Evolutionary conservation across 2,888 invertebrate genomes (phyloP), one percentile per base, ranked within the genome.

Genomic region (Amiota mariae): DNA sequence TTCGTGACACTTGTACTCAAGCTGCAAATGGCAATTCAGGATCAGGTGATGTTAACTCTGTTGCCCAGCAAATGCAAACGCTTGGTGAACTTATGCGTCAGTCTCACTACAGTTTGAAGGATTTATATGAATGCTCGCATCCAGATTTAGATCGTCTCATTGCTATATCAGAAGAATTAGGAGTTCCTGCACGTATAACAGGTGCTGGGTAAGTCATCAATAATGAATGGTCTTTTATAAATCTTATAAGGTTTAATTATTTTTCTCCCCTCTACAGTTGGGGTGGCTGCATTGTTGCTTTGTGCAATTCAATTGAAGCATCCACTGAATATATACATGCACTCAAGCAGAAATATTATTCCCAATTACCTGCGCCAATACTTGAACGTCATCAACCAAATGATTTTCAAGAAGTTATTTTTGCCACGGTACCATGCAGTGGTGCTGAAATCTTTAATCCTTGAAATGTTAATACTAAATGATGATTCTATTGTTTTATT

Each of bases 281-380:
- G 99, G 99, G 99, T 54, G 99, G 99, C 8, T 99, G 98, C 90
- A 93, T 95, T 72, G 97, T 99, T 12, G 97, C 97, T 57, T 81
- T 90, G 73, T 90, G 90, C 75, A 85, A 88, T 47, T 90, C 90
- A 0, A 92, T 92, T 73, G 92, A 93, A 67, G 92, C 92, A 76
- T 93, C 94, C 8, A 89, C 92, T 13, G 89, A 91, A 76, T 97
- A 95, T 87, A 92, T 97, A 61, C 89, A 92, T 18, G 91, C 90
- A 70, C 89, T 98, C 72, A 93, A 93, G 88, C 91, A 93, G 70
- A 92, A 93, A 73, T 96, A 94, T 89, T 97, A 95, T 87, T 89
- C 91, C 36, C 89, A 91, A 73, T 84, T 92, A 83, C 92, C 92
- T 75, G 51, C 77, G 0, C 82, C 86, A 73, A 75, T 84, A n/a